Evolutionary conservation across 1,140 invertebrate genomes (phyloP).

Genomic region (Adelges cooleyi): DNA sequence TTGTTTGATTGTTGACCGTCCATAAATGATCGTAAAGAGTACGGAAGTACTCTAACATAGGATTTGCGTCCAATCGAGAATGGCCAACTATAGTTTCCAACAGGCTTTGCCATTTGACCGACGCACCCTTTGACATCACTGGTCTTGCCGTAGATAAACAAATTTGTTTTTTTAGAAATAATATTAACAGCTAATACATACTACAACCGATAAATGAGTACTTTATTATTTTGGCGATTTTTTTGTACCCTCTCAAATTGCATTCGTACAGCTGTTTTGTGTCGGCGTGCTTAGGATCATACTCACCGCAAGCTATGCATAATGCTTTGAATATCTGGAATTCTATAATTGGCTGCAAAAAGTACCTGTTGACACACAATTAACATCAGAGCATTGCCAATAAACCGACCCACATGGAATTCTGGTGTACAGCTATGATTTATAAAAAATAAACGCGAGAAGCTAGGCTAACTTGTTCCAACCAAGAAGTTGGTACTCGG

Average conservation of each 20-base stretch:
- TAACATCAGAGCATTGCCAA: too few species aligned
- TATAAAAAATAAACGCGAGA: too few species aligned
- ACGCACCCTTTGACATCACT: slow-evolving; percentile 1
- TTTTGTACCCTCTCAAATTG: slow-evolving; percentile 8
- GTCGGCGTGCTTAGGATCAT: not conserved
- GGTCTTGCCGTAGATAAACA: not conserved
- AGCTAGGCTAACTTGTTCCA: too few species aligned
- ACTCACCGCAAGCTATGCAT: not conserved
- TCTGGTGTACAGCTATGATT: too few species aligned
- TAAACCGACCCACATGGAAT: too few species aligned
- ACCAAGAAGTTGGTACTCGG: too few species aligned
- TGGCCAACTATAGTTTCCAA: slow-evolving; percentile 10
- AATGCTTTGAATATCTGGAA: slow-evolving; percentile 15
- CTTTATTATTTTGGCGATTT: slow-evolving; percentile 8
- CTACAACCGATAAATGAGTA: not conserved
- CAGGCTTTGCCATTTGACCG: not conserved
- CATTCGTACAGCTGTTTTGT: not conserved
- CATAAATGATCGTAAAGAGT: not conserved
- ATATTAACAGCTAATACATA: not conserved
- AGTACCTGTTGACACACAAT: not conserved
- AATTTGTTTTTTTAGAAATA: not conserved
- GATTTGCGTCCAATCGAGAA: not conserved
- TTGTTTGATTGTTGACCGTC: not conserved
- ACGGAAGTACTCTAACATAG: slow-evolving; percentile 1
- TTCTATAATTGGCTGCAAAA: not conserved